Evolutionary conservation across 2,797 vertebrate species (phyloP), one percentile per base, ranked within the genome.

Genomic region (Lindbergichthys nudifrons): DNA sequence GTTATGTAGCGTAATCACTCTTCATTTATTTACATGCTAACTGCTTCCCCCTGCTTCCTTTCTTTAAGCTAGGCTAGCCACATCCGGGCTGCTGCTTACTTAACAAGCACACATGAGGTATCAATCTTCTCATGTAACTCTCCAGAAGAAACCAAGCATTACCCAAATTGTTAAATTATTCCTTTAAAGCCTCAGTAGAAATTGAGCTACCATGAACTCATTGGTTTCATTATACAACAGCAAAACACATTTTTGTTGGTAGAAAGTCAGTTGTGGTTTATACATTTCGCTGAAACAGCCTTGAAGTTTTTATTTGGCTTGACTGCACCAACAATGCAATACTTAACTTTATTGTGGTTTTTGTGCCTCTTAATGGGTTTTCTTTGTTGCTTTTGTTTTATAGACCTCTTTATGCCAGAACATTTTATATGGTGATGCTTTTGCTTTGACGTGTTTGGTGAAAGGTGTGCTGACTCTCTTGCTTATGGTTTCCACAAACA

Each of bases 381-480:
- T 68, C 45, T 70, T 75, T 77, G 46, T 43, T 56, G 23, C 16
- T 62, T 32, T 67, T 47, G 18, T 74, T 79, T 75, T 47, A 60
- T 23, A 48, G 52, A 32, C 5, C 21, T 51, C 46, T 57, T 18
- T 4, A 62, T 14, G 45, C n/a, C 6, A 52, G 16, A 23, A 45
- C 21, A 41, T 39, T 62, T 65, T 56, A 47, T 11, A 0, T n/a
- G 32, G 43, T 10, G 10, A 12, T 9, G 32, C 32, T 36, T 70
- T 53, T 12, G 11, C 10, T 51, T 36, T 58, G 50, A 10, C 39
- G 39, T 77, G 72, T 77, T 59, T 63, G 47, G 10, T 74, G 65
- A 65, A 78, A 68, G 68, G 51, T 68, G 54, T 60, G 50, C 87
- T 91, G 74, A 88, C 75, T 73, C 71, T 76, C 85, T 56, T 16